phyloP scores from a whole-genome alignment of 2,113 vertebrate species.

The Paramormyrops kingsleyae region DNA sequence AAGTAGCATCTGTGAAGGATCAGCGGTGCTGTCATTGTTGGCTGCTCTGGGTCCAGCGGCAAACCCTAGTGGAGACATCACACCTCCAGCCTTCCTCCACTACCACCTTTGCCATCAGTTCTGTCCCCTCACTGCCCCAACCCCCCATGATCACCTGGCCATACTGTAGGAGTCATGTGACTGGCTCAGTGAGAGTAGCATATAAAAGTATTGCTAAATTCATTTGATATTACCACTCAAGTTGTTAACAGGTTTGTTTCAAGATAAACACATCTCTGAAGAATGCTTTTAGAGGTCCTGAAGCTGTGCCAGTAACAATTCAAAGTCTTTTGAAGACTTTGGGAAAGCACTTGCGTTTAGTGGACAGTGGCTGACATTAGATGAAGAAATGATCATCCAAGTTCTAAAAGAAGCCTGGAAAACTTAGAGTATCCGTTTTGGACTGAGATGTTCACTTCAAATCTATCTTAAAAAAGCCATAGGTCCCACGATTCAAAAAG shows the following conservation, averaged over 20 bases:
- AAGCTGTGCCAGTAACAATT: constrained; percentile 12
- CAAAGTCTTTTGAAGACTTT: constrained; percentile 25
- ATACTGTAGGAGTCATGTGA: not conserved
- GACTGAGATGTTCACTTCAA: constrained; percentile 32
- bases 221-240: constrained; percentile 28
- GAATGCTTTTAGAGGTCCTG: constrained; percentile 19
- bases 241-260: constrained; percentile 29
- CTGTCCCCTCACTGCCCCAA: not conserved
- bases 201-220: constrained; percentile 5
- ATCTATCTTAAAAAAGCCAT: constrained; percentile 40
- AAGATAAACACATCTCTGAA: constrained; percentile 29
- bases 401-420: constrained; percentile 36
- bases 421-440: constrained; percentile 31
- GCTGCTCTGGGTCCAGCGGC: constrained; percentile 11
- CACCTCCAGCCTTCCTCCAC: not conserved
- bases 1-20: constrained; percentile 39
- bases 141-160: not conserved
- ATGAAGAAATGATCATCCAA: constrained; percentile 33
- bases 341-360: constrained; percentile 26
- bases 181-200: constrained; percentile 1
- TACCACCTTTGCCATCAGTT: not conserved
- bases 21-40: constrained; percentile 29
- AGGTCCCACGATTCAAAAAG: constrained; percentile 43
- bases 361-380: constrained; percentile 37
- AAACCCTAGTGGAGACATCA: not conserved